Evolutionary conservation across 2,888 invertebrate species (phyloP).

Genomic region (Spatulosminthurus flaviceps): DNA sequence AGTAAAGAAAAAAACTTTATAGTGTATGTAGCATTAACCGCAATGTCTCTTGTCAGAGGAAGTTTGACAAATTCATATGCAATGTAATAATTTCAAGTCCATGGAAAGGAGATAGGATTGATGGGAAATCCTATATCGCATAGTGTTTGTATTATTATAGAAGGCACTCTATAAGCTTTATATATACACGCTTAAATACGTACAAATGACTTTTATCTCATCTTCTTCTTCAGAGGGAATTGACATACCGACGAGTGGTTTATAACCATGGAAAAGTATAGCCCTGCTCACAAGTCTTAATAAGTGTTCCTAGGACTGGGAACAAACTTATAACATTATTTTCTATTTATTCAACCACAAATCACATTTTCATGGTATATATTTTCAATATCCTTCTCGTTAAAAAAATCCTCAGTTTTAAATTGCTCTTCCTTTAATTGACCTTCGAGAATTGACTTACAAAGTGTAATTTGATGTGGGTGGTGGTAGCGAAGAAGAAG

Average conservation of each 20-base stretch:
- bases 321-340: not conserved
- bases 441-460: conserved; percentile 21
- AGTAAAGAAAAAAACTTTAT: not conserved
- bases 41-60: conserved; percentile 34
- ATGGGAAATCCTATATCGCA: not conserved
- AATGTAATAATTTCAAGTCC: not conserved
- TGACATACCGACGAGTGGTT: not conserved
- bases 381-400: not conserved
- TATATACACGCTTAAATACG: not conserved
- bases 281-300: not conserved
- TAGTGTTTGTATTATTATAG: not conserved
- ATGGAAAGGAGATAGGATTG: not conserved
- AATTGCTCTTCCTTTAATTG: conserved; percentile 28
- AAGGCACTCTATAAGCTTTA: not conserved
- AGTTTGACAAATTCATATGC: conserved; percentile 8
- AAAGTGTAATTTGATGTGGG: conserved; percentile 27
- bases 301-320: not conserved
- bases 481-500: not conserved
- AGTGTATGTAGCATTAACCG: no score
- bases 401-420: not conserved
- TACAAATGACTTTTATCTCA: not conserved
- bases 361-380: conserved; percentile 6
- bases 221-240: not conserved
- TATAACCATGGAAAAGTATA: no score
- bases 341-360: conserved; percentile 20